Evolutionary conservation across 1,140 invertebrate species (phyloP).

Genomic region (Trypoxylus dichotomus): DNA sequence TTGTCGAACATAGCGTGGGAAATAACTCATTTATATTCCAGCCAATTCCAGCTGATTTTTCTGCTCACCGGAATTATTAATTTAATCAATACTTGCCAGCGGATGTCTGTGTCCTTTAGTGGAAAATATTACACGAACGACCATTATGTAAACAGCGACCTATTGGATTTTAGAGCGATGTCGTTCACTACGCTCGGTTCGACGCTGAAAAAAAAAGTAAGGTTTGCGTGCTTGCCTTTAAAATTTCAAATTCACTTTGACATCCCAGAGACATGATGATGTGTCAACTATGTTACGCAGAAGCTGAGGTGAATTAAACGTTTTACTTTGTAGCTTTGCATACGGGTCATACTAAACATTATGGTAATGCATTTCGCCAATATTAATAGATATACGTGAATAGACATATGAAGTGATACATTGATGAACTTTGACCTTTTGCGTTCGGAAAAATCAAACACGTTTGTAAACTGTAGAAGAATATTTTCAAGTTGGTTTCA

Average conservation of each 20-base stretch:
- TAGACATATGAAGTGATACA: too few relatives aligned
- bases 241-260: background rate
- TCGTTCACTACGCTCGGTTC: background rate
- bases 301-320: too few relatives aligned
- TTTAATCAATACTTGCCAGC: background rate
- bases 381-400: too few relatives aligned
- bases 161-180: background rate
- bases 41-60: background rate
- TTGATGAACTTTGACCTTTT: too few relatives aligned
- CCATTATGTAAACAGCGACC: background rate
- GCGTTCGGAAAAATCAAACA: too few relatives aligned
- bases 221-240: background rate
- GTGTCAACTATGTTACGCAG: background rate
- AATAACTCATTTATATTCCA: background rate
- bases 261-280: background rate
- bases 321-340: too few relatives aligned
- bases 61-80: background rate
- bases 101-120: background rate
- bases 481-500: too few relatives aligned
- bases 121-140: background rate
- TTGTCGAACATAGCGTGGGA: background rate
- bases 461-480: too few relatives aligned
- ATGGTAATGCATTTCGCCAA: too few relatives aligned
- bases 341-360: too few relatives aligned
- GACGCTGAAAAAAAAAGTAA: background rate